phyloP scores from a whole-genome alignment of 2,888 invertebrate genomes.

The Zaprionus obscuricornis region DNA sequence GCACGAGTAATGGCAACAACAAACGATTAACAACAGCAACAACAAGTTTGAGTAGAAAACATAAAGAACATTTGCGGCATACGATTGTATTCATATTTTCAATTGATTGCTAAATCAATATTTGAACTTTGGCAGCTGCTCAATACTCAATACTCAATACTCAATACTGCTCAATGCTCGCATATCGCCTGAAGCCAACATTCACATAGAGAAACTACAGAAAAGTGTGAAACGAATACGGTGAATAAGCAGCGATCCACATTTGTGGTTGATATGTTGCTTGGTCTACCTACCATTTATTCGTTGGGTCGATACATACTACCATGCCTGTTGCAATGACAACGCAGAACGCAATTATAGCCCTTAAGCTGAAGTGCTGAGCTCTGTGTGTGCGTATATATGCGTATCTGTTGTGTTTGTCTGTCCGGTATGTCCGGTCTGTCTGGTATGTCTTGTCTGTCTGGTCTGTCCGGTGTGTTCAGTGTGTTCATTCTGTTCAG shows the following conservation, averaged over 20 bases:
- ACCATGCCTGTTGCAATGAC: constrained; percentile 59
- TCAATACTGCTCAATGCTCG: no score
- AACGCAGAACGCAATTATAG: constrained; percentile 53
- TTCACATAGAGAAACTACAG: constrained; percentile 1
- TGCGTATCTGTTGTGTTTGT: neutral
- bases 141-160: no score
- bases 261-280: constrained; percentile 26
- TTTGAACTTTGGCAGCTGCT: constrained; percentile 56
- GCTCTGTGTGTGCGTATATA: constrained; percentile 2
- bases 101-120: constrained; percentile 71
- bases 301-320: constrained; percentile 7
- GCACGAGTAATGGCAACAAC: no score
- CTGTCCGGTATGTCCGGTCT: constrained; percentile 7
- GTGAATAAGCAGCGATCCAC: constrained; percentile 11
- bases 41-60: neutral
- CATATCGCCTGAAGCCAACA: constrained; percentile 16
- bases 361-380: constrained; percentile 26
- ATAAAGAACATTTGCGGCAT: constrained; percentile 38
- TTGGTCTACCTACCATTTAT: no score
- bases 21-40: no score
- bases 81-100: constrained; percentile 50
- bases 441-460: constrained; percentile 6
- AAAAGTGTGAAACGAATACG: constrained; percentile 5
- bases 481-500: no score
- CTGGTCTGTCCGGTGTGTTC: constrained; percentile 17